Conservation (phyloP, 2,888 invertebrate species). For the Eutolmus rufibarbis region DNA sequence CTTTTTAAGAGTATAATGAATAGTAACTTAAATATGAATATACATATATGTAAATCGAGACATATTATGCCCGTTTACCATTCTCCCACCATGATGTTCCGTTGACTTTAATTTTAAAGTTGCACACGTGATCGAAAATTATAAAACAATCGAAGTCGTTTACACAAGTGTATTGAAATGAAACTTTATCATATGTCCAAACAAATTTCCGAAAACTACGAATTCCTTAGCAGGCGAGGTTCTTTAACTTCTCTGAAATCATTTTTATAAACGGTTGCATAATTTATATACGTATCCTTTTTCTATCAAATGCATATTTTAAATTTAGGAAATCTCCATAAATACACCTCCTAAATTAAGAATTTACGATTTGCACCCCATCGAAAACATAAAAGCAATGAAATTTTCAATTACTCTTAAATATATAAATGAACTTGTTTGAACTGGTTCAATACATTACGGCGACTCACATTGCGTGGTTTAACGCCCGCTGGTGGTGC, state of each 20-base stretch:
- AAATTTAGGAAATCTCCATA: neutral
- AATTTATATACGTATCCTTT: neutral
- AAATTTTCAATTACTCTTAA: neutral
- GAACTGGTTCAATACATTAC: slow-evolving; percentile 60
- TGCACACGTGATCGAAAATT: neutral
- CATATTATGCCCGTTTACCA: no score
- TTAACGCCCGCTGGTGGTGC: slow-evolving; percentile 68
- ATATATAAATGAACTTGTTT: slow-evolving; percentile 36
- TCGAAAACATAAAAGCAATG: neutral
- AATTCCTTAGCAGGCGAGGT: neutral
- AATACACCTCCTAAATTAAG: neutral
- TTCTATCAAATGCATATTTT: neutral
- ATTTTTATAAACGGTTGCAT: neutral
- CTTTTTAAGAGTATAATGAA: no score
- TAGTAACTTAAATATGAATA: no score
- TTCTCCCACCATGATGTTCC: no score
- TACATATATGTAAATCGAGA: no score
- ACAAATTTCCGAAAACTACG: neutral
- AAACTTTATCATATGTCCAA: no score
- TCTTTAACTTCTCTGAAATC: neutral
- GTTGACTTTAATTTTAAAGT: neutral
- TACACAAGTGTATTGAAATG: neutral
- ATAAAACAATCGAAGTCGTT: neutral
- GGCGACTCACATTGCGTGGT: slow-evolving; percentile 64
- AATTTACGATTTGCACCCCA: neutral